Percentiles rank a stretch among this genome's conserved stretches.
Conservation (phyloP, 2,797 vertebrate genomes). For the Kryptopterus vitreolus region DNA sequence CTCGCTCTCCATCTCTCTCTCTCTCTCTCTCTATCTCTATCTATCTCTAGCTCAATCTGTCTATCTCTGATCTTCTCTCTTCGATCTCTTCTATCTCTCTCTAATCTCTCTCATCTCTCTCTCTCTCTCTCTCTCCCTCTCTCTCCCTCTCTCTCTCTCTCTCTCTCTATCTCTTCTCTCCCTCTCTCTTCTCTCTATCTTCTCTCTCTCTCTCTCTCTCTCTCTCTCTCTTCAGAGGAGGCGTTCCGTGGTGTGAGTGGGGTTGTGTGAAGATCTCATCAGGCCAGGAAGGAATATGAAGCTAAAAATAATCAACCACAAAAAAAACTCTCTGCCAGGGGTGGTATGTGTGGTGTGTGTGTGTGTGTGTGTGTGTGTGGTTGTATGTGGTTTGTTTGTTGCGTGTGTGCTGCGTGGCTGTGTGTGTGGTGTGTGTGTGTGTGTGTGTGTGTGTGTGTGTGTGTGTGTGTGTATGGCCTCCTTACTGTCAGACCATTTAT, state of each 20-base stretch:
- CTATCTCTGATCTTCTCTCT: no score
- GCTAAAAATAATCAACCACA: slow-evolving; percentile 99
- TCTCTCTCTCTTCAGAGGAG: slow-evolving; percentile 77
- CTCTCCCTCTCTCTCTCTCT: not conserved
- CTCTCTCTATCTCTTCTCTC: not conserved
- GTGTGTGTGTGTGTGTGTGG: slow-evolving; percentile 54
- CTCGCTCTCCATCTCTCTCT: no score
- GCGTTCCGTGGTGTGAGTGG: slow-evolving; percentile 92
- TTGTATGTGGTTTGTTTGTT: slow-evolving; percentile 62
- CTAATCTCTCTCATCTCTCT: not conserved
- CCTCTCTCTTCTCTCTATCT: slow-evolving; percentile 42
- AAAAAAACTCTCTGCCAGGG: slow-evolving; percentile 97
- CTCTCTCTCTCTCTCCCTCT: not conserved
- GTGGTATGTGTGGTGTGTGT: slow-evolving; percentile 61
- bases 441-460: not conserved
- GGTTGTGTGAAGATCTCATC: slow-evolving; percentile 95
- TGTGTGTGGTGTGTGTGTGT: not conserved
- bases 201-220: slow-evolving; percentile 49
- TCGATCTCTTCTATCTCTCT: not conserved
- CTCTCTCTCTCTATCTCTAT: no score
- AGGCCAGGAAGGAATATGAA: slow-evolving; percentile 95
- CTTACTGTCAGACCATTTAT: slow-evolving; percentile 51
- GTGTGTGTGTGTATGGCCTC: not conserved
- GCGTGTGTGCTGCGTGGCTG: slow-evolving; percentile 7
- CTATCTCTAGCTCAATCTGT: no score